A percentile compares a stretch with the other conserved stretches of the same genome.
Evolutionary conservation across 2,113 vertebrate genomes (phyloP).

Genomic region (Sylvilagus bachmani): DNA sequence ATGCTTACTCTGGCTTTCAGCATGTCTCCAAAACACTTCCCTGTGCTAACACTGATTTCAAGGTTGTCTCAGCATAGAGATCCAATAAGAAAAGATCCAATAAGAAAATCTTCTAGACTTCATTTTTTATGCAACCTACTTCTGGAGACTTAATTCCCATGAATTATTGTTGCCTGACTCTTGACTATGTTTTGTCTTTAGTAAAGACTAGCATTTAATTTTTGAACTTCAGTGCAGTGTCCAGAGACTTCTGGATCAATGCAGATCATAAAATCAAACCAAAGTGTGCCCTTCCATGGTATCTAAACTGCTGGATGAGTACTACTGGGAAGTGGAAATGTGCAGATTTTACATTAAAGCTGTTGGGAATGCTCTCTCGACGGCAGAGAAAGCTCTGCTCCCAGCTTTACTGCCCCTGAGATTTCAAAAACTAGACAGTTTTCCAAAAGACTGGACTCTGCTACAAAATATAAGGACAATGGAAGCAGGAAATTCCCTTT

Average conservation of each 20-base stretch:
- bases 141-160: neutral
- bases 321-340: neutral
- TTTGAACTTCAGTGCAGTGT: neutral
- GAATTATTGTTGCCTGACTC: neutral
- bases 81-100: neutral
- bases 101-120: neutral
- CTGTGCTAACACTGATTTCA: neutral
- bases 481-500: slow-evolving; percentile 4
- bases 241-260: neutral
- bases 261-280: neutral
- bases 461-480: neutral
- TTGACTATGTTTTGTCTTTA: neutral
- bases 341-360: neutral
- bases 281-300: neutral
- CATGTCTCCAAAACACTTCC: neutral
- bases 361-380: neutral
- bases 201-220: neutral
- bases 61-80: neutral
- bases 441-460: neutral
- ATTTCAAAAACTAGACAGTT: neutral
- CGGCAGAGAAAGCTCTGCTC: neutral
- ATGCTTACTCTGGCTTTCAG: neutral
- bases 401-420: neutral
- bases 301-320: neutral
- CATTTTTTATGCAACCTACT: neutral